These are phyloP conservation scores for Diglossa cyanea DNA, from an alignment of 2,797 vertebrate species.

Conservation along the genomic window DNA sequence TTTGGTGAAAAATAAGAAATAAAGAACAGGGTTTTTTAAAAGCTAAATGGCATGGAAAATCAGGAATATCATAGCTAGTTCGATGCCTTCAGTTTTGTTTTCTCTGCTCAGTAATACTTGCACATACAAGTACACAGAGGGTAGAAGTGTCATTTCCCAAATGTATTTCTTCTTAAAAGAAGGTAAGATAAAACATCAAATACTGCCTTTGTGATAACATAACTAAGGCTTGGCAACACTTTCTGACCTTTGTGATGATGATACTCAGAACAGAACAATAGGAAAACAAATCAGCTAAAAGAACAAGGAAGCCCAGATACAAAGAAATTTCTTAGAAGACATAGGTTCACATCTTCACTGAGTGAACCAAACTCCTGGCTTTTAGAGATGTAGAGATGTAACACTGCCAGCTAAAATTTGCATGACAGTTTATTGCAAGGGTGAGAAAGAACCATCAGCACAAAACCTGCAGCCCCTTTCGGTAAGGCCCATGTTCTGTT, in stretches of 20 bases:
- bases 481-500: background rate
- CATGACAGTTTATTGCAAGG: background rate
- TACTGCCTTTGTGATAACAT: background rate
- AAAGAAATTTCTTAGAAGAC: conserved; percentile 35
- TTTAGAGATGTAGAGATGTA: background rate
- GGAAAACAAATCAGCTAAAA: background rate
- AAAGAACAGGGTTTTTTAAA: background rate
- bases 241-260: background rate
- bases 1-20: background rate
- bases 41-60: background rate
- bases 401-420: background rate
- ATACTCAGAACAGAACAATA: background rate
- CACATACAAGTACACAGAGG: background rate
- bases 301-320: background rate
- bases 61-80: background rate
- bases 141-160: background rate
- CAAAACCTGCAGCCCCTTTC: background rate
- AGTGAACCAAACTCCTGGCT: background rate
- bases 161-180: background rate
- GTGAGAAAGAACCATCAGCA: background rate
- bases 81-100: background rate
- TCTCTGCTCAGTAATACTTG: background rate
- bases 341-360: background rate
- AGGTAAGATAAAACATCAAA: background rate
- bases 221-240: background rate